Conservation (phyloP, 2,113 vertebrate species). For the Bubo blakistoni region DNA sequence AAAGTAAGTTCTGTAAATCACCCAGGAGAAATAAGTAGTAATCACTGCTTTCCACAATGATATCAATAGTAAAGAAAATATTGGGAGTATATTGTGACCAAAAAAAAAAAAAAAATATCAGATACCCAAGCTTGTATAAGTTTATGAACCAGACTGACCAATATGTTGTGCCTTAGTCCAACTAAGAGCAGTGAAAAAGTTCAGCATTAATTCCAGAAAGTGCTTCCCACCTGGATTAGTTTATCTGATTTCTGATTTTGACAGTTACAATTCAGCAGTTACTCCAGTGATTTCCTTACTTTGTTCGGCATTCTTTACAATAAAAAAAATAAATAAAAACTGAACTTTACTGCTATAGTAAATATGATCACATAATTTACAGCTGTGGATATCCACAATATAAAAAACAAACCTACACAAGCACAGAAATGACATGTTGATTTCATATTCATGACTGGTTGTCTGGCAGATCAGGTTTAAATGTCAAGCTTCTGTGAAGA, state of each 20-base stretch:
- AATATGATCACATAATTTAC: neutral
- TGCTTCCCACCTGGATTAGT: neutral
- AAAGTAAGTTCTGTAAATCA: neutral
- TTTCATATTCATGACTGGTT: neutral
- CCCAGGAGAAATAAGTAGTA: neutral
- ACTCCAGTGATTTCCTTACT: neutral
- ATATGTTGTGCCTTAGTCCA: neutral
- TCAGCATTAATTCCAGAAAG: neutral
- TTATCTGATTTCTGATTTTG: neutral
- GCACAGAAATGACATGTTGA: neutral
- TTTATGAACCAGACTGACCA: neutral
- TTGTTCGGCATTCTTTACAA: neutral
- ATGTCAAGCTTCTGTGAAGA: neutral
- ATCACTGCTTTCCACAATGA: neutral
- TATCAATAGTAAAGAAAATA: neutral
- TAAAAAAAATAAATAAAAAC: neutral
- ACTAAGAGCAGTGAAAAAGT: neutral
- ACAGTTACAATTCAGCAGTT: neutral
- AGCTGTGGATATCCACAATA: neutral
- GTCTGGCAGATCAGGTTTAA: neutral
- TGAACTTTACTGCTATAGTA: neutral
- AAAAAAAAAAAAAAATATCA: neutral
- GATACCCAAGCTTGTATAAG: neutral
- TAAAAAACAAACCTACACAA: neutral
- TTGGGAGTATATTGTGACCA: neutral